Conservation (phyloP, 2,797 vertebrate genomes). For the Hippocampus kuda region DNA sequence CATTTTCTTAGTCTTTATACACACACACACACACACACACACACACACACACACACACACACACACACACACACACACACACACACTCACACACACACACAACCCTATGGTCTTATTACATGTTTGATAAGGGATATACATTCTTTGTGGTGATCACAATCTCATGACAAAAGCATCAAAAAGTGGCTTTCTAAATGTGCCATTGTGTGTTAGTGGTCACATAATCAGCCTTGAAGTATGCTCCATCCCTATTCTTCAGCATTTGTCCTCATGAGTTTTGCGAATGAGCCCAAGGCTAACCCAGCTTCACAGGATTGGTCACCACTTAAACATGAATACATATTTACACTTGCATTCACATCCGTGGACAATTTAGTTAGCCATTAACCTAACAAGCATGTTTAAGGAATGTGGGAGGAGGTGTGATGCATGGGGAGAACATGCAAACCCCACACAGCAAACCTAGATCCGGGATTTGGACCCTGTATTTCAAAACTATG, state of each 20-base stretch:
- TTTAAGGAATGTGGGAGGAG: neutral
- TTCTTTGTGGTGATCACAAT: neutral
- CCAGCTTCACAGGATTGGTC: neutral
- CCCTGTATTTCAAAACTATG: neutral
- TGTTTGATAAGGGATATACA: neutral
- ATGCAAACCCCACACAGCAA: neutral
- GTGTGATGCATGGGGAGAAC: neutral
- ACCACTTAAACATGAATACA: too few relatives aligned
- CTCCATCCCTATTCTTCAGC: neutral
- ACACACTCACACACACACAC: neutral
- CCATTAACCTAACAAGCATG: neutral
- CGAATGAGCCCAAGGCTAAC: neutral
- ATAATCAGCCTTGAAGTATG: too few relatives aligned
- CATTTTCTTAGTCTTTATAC: neutral
- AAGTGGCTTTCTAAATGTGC: neutral
- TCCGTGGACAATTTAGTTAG: neutral
- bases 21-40: neutral
- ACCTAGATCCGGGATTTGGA: neutral
- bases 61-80: too few relatives aligned
- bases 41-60: neutral
- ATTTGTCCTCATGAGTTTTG: neutral
- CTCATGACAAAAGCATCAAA: neutral
- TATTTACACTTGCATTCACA: too few relatives aligned
- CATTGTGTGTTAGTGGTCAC: neutral
- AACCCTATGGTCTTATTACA: neutral